A percentile compares a stretch with the other conserved stretches of the same genome.
Evolutionary conservation across 2,797 vertebrate genomes (phyloP).

Genomic region (Benthosema pterotum): DNA sequence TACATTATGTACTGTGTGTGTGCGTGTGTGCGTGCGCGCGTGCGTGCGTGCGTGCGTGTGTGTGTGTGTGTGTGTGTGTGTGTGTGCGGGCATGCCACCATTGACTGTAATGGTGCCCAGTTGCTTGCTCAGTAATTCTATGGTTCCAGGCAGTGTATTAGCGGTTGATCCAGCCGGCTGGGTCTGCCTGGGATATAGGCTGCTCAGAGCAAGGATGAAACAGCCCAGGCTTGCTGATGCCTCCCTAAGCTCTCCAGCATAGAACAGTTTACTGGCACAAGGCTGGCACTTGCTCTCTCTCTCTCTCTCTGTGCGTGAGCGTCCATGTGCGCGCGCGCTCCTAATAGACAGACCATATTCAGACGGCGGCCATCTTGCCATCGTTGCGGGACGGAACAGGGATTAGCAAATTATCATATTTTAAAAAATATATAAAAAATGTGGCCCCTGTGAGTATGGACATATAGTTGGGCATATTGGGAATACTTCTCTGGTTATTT

Average conservation of each 20-base stretch:
- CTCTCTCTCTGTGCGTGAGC: slow-evolving; percentile 36
- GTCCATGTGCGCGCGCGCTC: slow-evolving; percentile 3
- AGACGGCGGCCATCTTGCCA: too few relatives aligned
- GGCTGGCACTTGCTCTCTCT: slow-evolving; percentile 38
- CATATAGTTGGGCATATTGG: too few relatives aligned
- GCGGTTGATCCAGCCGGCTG: slow-evolving; percentile 67
- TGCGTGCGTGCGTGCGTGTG: neutral
- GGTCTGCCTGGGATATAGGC: slow-evolving; percentile 47
- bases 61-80: slow-evolving; percentile 25
- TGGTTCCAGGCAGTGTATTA: slow-evolving; percentile 67
- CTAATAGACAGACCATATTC: too few relatives aligned
- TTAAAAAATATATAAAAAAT: too few relatives aligned
- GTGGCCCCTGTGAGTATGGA: too few relatives aligned
- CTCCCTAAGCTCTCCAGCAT: slow-evolving; percentile 69
- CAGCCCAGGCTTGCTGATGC: slow-evolving; percentile 66
- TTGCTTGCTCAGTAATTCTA: slow-evolving; percentile 65
- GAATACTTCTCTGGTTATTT: too few relatives aligned
- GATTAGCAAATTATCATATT: too few relatives aligned
- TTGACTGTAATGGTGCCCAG: slow-evolving; percentile 26
- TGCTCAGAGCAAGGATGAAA: slow-evolving; percentile 63
- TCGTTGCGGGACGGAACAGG: too few relatives aligned
- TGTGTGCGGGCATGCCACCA: neutral
- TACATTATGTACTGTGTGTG: neutral
- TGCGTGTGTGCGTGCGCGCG: neutral
- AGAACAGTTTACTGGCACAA: slow-evolving; percentile 65